A percentile compares a stretch with the other conserved stretches of the same genome.
Evolutionary conservation across 2,113 vertebrate genomes (phyloP).

Genomic region (Scytalopus superciliaris): DNA sequence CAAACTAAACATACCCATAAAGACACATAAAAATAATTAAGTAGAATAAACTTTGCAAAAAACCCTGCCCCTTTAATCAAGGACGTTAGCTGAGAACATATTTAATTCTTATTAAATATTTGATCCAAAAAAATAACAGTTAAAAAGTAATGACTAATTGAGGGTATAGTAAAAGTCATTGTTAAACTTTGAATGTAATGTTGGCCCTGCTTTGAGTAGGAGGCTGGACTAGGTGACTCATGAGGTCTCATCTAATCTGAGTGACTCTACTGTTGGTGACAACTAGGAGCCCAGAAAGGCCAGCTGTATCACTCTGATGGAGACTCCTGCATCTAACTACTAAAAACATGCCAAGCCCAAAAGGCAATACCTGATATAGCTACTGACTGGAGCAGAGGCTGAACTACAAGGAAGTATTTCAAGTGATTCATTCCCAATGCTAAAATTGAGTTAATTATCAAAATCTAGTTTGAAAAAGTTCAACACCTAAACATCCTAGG

Average conservation of each 20-base stretch:
- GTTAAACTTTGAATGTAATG: not conserved
- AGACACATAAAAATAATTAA: not conserved
- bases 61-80: fast-evolving
- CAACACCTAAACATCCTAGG: not conserved
- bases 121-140: not conserved
- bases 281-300: not conserved
- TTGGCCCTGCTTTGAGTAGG: not conserved
- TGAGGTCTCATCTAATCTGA: not conserved
- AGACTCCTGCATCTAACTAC: not conserved
- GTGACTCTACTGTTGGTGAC: not conserved
- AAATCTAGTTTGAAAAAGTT: not conserved
- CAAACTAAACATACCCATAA: not conserved
- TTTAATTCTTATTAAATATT: not conserved
- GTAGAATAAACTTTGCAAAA: not conserved
- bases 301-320: not conserved
- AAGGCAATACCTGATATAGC: not conserved
- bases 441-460: not conserved
- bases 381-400: not conserved
- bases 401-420: not conserved
- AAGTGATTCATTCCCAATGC: not conserved
- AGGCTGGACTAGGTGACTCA: not conserved
- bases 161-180: not conserved
- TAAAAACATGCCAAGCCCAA: fast-evolving
- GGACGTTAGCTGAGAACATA: not conserved
- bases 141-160: not conserved